Conservation (phyloP, 2,113 vertebrate species). For the Lamprologus tigripictilis region DNA sequence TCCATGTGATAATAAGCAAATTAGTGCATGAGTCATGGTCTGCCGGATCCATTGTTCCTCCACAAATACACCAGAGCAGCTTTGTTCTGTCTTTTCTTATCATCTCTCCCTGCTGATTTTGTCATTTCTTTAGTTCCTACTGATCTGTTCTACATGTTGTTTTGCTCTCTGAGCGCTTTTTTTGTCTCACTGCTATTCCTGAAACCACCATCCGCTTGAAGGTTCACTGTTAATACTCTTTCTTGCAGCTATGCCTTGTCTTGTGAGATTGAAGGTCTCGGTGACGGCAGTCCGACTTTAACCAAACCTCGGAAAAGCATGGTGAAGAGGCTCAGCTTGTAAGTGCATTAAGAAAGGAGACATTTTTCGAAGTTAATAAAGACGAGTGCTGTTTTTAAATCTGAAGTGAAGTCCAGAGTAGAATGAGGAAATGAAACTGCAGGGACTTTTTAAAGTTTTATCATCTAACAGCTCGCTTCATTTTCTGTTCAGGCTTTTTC, state of each 20-base stretch:
- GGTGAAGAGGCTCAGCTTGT: slow-evolving; percentile 95
- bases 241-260: slow-evolving; percentile 79
- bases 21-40: slow-evolving; percentile 12
- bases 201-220: neutral
- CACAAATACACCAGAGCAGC: neutral
- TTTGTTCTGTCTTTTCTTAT: slow-evolving; percentile 4
- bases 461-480: neutral
- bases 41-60: slow-evolving; percentile 23
- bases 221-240: neutral
- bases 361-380: neutral
- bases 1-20: slow-evolving; percentile 1
- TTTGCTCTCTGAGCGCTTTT: neutral
- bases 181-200: neutral
- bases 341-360: slow-evolving; percentile 57
- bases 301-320: slow-evolving; percentile 88
- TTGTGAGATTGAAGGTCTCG: slow-evolving; percentile 79
- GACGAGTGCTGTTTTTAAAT: neutral
- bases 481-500: slow-evolving; percentile 74
- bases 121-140: neutral
- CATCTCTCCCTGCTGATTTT: neutral
- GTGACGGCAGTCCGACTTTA: slow-evolving; percentile 76
- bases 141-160: slow-evolving; percentile 19
- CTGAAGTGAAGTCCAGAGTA: neutral
- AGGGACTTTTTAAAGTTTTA: neutral
- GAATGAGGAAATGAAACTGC: neutral